Percentiles rank a stretch among this genome's conserved stretches.
phyloP scores from a whole-genome alignment of 2,797 vertebrate genomes.

The Dromococcyx pavoninus region DNA sequence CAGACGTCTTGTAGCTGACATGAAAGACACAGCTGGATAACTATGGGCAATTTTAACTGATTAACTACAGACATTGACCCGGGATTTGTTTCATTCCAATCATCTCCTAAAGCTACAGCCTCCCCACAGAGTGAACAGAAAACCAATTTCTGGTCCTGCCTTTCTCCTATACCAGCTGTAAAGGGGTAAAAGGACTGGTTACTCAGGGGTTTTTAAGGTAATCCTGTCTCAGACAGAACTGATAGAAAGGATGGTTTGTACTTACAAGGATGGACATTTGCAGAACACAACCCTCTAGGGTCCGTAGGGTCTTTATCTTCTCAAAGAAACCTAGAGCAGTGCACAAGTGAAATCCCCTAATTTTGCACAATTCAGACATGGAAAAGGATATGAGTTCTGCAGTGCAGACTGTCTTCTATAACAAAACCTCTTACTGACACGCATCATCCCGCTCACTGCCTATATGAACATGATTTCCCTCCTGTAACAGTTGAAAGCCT shows the following conservation, averaged over 20 bases:
- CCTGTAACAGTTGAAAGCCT: background rate
- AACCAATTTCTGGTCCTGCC: background rate
- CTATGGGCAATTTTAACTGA: slow-evolving; percentile 17
- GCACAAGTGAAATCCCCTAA: background rate
- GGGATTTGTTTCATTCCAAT: background rate
- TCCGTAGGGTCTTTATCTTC: background rate
- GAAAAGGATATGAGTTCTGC: background rate
- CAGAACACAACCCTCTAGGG: background rate
- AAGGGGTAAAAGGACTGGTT: background rate
- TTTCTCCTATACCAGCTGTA: background rate
- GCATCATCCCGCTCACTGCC: background rate
- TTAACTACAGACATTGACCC: slow-evolving; percentile 39
- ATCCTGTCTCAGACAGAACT: background rate
- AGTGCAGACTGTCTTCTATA: background rate
- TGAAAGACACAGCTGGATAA: slow-evolving; percentile 29
- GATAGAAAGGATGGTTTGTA: background rate
- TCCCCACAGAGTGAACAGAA: background rate
- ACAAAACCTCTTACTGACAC: background rate
- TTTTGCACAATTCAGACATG: background rate
- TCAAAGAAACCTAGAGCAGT: background rate
- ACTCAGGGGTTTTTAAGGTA: background rate
- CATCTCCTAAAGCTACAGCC: background rate
- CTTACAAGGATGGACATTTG: background rate
- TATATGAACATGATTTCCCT: background rate
- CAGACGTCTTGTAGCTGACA: background rate